Conservation (phyloP, 2,888 invertebrate species). For the Hirtodrosophila alboralis region DNA sequence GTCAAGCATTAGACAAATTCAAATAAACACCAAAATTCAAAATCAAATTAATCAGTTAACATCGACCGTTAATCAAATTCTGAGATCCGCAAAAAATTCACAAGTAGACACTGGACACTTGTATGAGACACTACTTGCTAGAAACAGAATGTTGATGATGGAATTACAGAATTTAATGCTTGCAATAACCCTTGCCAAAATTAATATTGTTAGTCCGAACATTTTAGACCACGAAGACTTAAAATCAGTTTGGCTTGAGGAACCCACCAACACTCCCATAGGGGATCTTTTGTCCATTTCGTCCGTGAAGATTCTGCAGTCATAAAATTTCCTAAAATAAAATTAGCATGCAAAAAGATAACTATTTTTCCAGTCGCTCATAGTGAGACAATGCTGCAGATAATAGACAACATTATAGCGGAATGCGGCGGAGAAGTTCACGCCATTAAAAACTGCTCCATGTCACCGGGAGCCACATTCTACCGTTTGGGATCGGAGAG, state of each 20-base stretch:
- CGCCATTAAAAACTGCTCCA: not conserved
- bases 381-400: not conserved
- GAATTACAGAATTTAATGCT: no score
- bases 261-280: conserved; percentile 1
- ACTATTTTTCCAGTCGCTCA: not conserved
- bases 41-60: no score
- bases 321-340: not conserved
- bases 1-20: no score
- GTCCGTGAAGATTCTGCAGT: not conserved
- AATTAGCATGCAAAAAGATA: not conserved
- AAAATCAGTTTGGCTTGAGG: not conserved
- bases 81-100: no score
- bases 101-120: no score
- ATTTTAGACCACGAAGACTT: no score
- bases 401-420: conserved; percentile 1
- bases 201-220: no score
- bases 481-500: not conserved
- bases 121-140: no score
- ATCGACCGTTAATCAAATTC: no score
- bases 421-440: not conserved
- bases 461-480: conserved; percentile 1
- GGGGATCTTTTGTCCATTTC: not conserved
- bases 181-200: no score
- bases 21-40: no score
- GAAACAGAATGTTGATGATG: no score